Conservation (phyloP, 2,113 vertebrate species). For the Anguilla japonica region DNA sequence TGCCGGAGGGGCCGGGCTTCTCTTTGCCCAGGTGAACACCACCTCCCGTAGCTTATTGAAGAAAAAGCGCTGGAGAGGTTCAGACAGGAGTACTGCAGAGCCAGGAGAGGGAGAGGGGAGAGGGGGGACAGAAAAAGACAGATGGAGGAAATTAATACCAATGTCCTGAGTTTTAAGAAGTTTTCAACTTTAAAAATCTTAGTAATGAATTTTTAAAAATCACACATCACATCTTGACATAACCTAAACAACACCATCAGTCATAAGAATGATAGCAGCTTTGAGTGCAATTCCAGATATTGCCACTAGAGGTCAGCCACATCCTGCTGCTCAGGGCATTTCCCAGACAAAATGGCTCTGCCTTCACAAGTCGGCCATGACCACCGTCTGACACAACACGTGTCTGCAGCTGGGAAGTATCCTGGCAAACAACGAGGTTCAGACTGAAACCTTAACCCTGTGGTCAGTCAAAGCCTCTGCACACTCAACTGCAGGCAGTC, state of each 20-base stretch:
- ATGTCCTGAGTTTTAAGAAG: too few relatives aligned
- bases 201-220: too few relatives aligned
- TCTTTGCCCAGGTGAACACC: constrained; percentile 69
- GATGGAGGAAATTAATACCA: background rate
- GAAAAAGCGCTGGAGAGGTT: constrained; percentile 70
- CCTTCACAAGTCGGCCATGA: background rate
- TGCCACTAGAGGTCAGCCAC: background rate
- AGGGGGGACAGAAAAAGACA: background rate
- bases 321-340: background rate
- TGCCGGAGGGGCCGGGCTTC: constrained; percentile 37
- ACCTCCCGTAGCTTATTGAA: constrained; percentile 78
- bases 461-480: background rate
- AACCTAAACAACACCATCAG: background rate
- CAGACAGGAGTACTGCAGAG: constrained; percentile 74
- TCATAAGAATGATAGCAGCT: background rate
- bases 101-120: background rate
- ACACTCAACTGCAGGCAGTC: background rate
- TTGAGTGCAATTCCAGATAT: background rate
- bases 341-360: background rate
- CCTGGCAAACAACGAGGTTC: background rate
- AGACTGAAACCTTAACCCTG: background rate
- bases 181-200: too few relatives aligned
- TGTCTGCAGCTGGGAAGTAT: background rate
- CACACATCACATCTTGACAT: too few relatives aligned
- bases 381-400: background rate